Conservation (phyloP, 2,797 vertebrate genomes). For the Pogonophryne albipinna region DNA sequence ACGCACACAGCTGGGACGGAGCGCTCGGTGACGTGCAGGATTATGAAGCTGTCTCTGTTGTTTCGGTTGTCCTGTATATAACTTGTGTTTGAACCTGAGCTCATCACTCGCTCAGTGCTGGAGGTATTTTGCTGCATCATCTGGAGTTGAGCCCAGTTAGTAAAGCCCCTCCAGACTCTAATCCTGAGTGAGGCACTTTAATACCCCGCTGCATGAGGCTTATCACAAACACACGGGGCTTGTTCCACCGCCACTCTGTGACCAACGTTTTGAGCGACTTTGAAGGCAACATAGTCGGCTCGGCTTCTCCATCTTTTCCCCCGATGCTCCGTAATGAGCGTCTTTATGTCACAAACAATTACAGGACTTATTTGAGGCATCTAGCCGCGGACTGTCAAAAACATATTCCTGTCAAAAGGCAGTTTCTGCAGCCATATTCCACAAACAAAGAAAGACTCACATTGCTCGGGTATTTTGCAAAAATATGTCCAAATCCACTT, state of each 20-base stretch:
- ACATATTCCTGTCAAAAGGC: constrained; percentile 27
- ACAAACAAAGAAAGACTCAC: constrained; percentile 14
- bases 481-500: constrained; percentile 28
- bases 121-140: constrained; percentile 20
- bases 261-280: constrained; percentile 43
- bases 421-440: constrained; percentile 24
- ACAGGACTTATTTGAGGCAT: constrained; percentile 34
- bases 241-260: constrained; percentile 31
- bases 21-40: no score
- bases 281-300: constrained; percentile 37
- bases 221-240: constrained; percentile 36
- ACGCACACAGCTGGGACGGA: no score
- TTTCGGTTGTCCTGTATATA: no score
- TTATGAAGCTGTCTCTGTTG: no score
- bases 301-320: constrained; percentile 28
- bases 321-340: constrained; percentile 39
- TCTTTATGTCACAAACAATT: constrained; percentile 49
- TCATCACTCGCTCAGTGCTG: constrained; percentile 4
- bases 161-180: constrained; percentile 30
- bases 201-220: constrained; percentile 35
- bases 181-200: constrained; percentile 46
- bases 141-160: constrained; percentile 20
- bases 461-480: constrained; percentile 1
- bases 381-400: constrained; percentile 40
- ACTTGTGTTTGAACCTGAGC: no score